phyloP scores from a whole-genome alignment of 2,797 vertebrate genomes.

The Smutsia temminckii region DNA sequence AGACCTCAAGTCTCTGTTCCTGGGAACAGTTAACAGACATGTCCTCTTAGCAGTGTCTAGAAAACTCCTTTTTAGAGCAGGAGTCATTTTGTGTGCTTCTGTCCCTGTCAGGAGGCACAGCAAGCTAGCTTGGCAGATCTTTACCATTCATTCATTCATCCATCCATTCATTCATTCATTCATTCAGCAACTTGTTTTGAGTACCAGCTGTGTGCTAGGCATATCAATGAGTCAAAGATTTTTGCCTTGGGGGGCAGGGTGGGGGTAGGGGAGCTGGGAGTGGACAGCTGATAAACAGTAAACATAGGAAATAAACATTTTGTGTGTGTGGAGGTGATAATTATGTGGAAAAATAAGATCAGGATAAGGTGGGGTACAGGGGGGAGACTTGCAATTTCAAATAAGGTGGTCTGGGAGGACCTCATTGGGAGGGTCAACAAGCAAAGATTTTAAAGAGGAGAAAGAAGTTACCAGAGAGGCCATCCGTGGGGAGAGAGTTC shows the following conservation, averaged over 20 bases:
- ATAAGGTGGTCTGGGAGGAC: neutral
- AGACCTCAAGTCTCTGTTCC: neutral
- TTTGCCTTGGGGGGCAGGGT: no score
- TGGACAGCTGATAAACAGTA: neutral
- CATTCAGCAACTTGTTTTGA: neutral
- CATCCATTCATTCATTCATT: neutral
- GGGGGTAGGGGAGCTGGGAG: neutral
- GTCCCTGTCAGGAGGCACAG: neutral
- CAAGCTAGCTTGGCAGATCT: neutral
- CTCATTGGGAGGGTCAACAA: neutral
- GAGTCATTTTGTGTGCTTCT: neutral
- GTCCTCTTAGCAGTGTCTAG: neutral
- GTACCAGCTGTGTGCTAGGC: neutral
- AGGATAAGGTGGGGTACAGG: no score
- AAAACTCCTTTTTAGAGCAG: conserved; percentile 1
- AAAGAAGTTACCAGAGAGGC: neutral
- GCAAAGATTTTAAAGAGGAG: neutral
- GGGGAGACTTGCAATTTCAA: neutral
- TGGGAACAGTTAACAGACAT: neutral
- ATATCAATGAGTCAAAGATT: neutral
- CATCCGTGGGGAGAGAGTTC: neutral
- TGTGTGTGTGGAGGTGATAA: neutral
- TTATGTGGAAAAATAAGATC: neutral
- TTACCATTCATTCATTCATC: neutral
- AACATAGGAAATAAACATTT: neutral